Base-by-base conservation (phyloP, 2,113 vertebrate species). In the Calypte anna region DNA sequence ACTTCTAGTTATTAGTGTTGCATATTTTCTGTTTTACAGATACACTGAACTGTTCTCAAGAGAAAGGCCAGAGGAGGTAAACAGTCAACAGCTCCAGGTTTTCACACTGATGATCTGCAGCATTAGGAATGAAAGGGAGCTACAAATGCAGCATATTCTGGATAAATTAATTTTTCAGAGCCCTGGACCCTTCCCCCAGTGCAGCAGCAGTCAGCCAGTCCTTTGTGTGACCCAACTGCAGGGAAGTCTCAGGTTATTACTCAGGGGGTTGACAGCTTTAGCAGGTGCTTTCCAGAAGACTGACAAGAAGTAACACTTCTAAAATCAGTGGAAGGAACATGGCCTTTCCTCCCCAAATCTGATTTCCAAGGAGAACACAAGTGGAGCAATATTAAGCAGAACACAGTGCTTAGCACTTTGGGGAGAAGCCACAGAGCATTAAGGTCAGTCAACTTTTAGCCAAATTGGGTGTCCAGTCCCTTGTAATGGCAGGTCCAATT, bases 171-270 rank as follows among this genome's bases (percentile, higher is more conserved):
- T 81, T 27, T 28, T 48, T 51, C 72, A 53, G 23, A 33, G 27
- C 25, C 27, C 22, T 12, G 30, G 19, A 62, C 59, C 20, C 17
- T 27, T 76, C 33, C 40, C 78, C 7, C 2, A 2, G 0, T 1
- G 18, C 31, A 40, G 11, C 14, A 11, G 44, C 62, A 57, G 31
- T 9, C 2, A 1, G 40, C 15, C 24, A 24, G 55, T 14, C 43
- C 21, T 59, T 17, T 0, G 0, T 2, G 12, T 14, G 40, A 10
- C 9, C 11, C 53, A 64, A 40, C 28, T 57, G 30, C 33, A 61
- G 27, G 57, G 12, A 76, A 80, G 22, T 3, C 18, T 28, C 6
- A 30, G 25, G 44, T 62, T 48, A 21, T 17, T 7, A 62, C 43
- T 33, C 59, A 62, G 36, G 15, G 30, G 10, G 46, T 62, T 87